Conservation (phyloP, 1,140 invertebrate species). For the Lepidurus couesii region DNA sequence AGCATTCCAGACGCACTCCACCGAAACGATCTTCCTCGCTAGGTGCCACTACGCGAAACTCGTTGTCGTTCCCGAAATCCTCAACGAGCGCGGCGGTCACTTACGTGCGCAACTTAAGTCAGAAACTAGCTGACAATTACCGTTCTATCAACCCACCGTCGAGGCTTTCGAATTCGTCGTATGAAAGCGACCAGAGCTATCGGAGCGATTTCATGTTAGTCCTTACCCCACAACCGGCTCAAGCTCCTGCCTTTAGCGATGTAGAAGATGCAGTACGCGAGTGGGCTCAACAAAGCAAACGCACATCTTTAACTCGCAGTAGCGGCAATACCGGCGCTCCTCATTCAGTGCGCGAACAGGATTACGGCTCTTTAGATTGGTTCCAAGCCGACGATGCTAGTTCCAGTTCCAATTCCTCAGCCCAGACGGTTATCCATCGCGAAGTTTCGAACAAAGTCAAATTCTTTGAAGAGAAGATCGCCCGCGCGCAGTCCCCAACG, state of each 20-base stretch:
- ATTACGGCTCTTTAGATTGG: neutral
- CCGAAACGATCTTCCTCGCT: slow-evolving; percentile 26
- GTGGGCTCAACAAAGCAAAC: slow-evolving; percentile 45
- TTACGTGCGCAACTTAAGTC: neutral
- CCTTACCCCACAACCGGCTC: slow-evolving; percentile 44
- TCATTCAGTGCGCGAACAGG: neutral
- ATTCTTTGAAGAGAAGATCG: slow-evolving; percentile 61
- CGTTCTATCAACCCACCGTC: neutral
- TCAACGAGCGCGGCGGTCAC: neutral
- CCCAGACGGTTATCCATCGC: slow-evolving; percentile 44
- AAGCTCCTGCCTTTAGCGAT: slow-evolving; percentile 42
- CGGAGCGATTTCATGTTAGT: slow-evolving; percentile 50
- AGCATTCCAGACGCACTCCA: neutral
- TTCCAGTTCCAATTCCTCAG: slow-evolving; percentile 39
- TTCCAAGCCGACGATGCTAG: slow-evolving; percentile 4
- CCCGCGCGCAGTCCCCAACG: neutral
- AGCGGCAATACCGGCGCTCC: neutral
- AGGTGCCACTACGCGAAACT: slow-evolving; percentile 28
- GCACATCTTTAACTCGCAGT: neutral
- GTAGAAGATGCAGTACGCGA: slow-evolving; percentile 48
- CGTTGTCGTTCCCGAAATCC: neutral
- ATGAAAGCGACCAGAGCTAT: slow-evolving; percentile 42
- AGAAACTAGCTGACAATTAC: neutral
- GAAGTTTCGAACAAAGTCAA: slow-evolving; percentile 66
- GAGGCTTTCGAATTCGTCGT: slow-evolving; percentile 45